Evolutionary conservation across 2,113 vertebrate species (phyloP), one percentile per base, ranked within the genome.

Genomic region (Mystacornis crossleyi): DNA sequence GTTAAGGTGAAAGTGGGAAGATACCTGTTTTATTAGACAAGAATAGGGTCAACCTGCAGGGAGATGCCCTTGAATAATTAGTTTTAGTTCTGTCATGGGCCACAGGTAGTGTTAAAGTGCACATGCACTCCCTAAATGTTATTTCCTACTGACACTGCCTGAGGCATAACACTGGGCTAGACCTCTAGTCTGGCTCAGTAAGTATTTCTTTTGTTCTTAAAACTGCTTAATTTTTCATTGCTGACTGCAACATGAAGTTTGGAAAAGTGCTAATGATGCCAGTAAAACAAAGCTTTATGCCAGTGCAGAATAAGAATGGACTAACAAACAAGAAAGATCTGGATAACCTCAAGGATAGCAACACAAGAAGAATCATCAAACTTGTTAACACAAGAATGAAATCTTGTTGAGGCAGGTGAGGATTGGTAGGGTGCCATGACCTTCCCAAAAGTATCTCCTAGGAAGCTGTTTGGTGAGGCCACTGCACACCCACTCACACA

Each of bases 41-140:
- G 5, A 77, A 47, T 16, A 72, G 5, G 69, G 66, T 58, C 28
- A 48, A 2, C 15, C 48, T 62, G n/a, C 13, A 89, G 12, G 11
- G 13, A 47, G 6, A 65, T n/a, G 6, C n/a, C 4, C 51, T 43
- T 43, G 62, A 72, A n/a, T 36, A 75, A 69, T 28, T 42, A 18
- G 7, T 43, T 91, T 81, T 42, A 61, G 38, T 45, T 47, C 51
- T 55, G 47, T 7, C 40, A 47, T 21, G 23, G 40, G n/a, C 36
- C 28, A 42, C 3, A 4, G 11, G 7, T 5, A 24, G 2, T 16
- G 9, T 10, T 24, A 28, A 75, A 47, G 4, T 47, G 17, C 14
- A 19, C 20, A 28, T 19, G 13, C 0, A 1, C 11, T 60, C 36
- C n/a, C 20, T 57, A 51, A 55, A 61, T 33, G 2, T 3, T 45